Evolutionary conservation across 2,888 invertebrate genomes (phyloP), one percentile per base, ranked within the genome.

Genomic region (Caprella mutica): DNA sequence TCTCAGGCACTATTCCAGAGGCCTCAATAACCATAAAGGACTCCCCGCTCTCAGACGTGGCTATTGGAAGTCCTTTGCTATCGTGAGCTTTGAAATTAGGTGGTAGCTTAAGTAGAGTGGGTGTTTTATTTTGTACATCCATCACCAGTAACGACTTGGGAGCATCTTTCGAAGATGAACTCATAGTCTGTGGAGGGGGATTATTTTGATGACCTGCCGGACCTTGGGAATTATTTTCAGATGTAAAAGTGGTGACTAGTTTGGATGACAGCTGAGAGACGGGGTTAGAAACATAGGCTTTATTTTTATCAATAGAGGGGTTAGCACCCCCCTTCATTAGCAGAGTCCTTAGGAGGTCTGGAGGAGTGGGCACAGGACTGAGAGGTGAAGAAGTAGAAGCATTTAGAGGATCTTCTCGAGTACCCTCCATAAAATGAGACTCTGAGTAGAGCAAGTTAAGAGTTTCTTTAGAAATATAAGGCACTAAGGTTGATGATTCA

Each of bases 21-120:
- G 61, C 61, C 48, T 61, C 61, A 24, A 61, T 61, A 8, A 61
- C 61, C 17, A 58, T 52, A 54, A 61, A 61, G 19, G 61, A 58
- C 40, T 61, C 61, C 1, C 52, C 52, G 33, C 55, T 54, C 27
- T 40, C 46, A 9, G 52, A 43, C 2, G 59, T 12, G 35, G 35
- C 12, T 33, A 33, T 33, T 9, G 35, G 35, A 24, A 38, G 30
- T 12, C 23, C 23, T 12, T 35, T 38, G 3, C 51, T 38, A 27
- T 33, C 51, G 6, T 27, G 5, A n/a, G 33, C 35, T 17, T 30
- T 30, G 29, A 46, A 21, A n/a, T 27, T 21, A 21, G 51, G n/a
- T 17, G 46, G 29, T 4, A 46, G 21, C 30, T 46, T 46, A 30
- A 46, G 30, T 19, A 46, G 46, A 19, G 46, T 46, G 3, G 27